Percentiles rank a stretch among this genome's conserved stretches.
phyloP scores from a whole-genome alignment of 2,888 invertebrate genomes.

The Antheraea yamamai region DNA sequence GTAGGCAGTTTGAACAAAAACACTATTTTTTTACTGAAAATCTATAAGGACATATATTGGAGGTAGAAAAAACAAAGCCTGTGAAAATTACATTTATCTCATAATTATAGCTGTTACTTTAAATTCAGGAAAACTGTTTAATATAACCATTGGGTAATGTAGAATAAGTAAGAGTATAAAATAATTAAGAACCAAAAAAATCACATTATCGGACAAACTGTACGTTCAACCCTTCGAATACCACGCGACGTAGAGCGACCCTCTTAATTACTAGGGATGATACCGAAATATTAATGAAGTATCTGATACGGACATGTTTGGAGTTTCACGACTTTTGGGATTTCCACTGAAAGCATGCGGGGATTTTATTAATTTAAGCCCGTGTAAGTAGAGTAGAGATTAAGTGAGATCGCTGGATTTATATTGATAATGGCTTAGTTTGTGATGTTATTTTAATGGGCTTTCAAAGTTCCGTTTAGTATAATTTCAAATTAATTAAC shows the following conservation, averaged over 20 bases:
- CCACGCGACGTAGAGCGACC: constrained; percentile 37
- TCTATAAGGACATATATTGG: too few relatives aligned
- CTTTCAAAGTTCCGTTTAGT: not conserved
- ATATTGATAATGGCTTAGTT: constrained; percentile 13
- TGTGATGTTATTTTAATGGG: constrained; percentile 3
- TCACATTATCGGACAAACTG: constrained; percentile 24
- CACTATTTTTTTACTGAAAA: too few relatives aligned
- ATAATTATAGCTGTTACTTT: too few relatives aligned
- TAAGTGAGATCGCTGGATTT: constrained; percentile 24
- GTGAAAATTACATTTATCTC: too few relatives aligned
- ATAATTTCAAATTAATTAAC: not conserved
- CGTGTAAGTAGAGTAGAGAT: constrained; percentile 34
- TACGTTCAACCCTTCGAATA: constrained; percentile 46
- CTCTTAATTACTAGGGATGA: constrained; percentile 61
- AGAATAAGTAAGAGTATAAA: not conserved
- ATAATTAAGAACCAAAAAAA: not conserved
- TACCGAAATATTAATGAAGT: constrained; percentile 73
- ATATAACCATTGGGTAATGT: too few relatives aligned
- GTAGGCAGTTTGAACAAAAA: too few relatives aligned
- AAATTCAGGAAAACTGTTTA: too few relatives aligned
- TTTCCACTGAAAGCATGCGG: constrained; percentile 46
- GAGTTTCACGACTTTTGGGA: constrained; percentile 50
- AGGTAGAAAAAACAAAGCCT: too few relatives aligned
- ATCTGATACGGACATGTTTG: constrained; percentile 65
- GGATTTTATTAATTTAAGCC: constrained; percentile 50